Percentiles rank a stretch among this genome's conserved stretches.
phyloP scores from a whole-genome alignment of 64 coral and sea anemone genomes.

The Orbicella faveolata region DNA sequence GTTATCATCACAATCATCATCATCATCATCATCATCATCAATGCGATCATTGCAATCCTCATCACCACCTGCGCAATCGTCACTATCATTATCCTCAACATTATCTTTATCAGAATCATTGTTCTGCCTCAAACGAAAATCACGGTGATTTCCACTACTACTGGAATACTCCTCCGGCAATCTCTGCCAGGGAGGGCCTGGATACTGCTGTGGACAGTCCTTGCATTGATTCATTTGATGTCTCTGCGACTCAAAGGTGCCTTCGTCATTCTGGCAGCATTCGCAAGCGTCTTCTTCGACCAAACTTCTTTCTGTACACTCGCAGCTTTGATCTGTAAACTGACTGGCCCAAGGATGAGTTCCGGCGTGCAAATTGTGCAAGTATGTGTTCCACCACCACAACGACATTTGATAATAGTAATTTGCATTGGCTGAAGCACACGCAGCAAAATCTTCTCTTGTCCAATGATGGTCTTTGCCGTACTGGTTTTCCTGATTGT shows the following conservation, averaged over 20 bases:
- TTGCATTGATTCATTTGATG: background rate
- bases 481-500: background rate
- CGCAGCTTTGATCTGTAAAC: constrained; percentile 16
- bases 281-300: background rate
- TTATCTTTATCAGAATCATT: too few relatives aligned
- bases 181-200: background rate
- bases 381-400: constrained; percentile 31
- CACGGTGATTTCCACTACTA: background rate
- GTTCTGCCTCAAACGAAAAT: background rate
- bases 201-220: background rate
- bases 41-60: background rate
- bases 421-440: constrained; percentile 5
- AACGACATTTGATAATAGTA: constrained; percentile 35
- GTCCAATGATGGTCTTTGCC: background rate
- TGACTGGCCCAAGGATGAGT: background rate
- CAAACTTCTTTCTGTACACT: constrained; percentile 5
- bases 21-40: background rate
- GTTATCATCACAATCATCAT: background rate
- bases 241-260: background rate
- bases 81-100: background rate
- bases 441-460: constrained; percentile 7
- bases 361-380: background rate
- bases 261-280: background rate
- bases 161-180: background rate
- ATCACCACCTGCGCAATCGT: background rate